phyloP scores from a whole-genome alignment of 2,113 vertebrate genomes.

The Caranx melampygus region DNA sequence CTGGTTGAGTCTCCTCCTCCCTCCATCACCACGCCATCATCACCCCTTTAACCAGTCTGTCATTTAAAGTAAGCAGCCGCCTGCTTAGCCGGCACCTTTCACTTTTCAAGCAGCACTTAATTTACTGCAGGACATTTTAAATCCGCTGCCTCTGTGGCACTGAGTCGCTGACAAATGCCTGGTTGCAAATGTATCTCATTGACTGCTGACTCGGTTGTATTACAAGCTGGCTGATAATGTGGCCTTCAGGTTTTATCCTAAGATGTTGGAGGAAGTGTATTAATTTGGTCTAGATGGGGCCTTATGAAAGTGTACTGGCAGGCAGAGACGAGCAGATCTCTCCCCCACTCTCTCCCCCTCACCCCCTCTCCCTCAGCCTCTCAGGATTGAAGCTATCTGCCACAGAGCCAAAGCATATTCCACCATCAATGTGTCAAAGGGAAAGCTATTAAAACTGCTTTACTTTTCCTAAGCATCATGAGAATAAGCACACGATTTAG shows the following conservation, averaged over 20 bases:
- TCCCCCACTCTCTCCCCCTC: constrained; percentile 5
- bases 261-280: constrained; percentile 71
- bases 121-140: constrained; percentile 76
- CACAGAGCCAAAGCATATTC: constrained; percentile 74
- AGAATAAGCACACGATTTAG: constrained; percentile 83
- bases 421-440: constrained; percentile 77
- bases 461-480: constrained; percentile 81
- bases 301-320: constrained; percentile 60
- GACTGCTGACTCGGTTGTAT: constrained; percentile 78
- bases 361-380: constrained; percentile 39
- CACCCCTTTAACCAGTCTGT: constrained; percentile 52
- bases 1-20: constrained; percentile 13
- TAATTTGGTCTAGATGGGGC: constrained; percentile 73
- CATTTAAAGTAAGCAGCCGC: constrained; percentile 70
- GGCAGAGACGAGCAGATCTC: constrained; percentile 54
- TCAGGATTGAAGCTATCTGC: constrained; percentile 74
- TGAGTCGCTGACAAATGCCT: constrained; percentile 74
- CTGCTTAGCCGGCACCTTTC: constrained; percentile 76
- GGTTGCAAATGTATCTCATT: constrained; percentile 76
- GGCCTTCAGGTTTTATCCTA: constrained; percentile 78
- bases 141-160: constrained; percentile 72
- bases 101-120: constrained; percentile 75
- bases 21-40: constrained; percentile 35
- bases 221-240: constrained; percentile 70
- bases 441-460: constrained; percentile 83